Percentiles rank a stretch among this genome's conserved stretches.
Conservation (phyloP, 2,888 invertebrate genomes). For the Drosophila macrospina region DNA sequence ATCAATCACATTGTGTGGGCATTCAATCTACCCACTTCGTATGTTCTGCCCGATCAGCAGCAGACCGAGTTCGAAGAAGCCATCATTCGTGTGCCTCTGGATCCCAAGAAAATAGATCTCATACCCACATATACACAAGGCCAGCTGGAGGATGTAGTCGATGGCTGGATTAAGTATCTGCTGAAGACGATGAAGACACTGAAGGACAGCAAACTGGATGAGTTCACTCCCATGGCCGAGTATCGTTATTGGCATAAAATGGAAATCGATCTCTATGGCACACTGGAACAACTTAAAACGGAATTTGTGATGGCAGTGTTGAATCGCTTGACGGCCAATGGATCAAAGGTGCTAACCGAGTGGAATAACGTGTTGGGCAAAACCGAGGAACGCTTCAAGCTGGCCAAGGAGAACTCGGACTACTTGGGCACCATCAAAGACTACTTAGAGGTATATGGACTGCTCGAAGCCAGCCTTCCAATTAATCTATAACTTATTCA, state of each 20-base stretch:
- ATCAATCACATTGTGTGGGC: constrained; percentile 83
- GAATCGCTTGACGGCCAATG: constrained; percentile 55
- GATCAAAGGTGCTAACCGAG: constrained; percentile 63
- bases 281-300: constrained; percentile 93
- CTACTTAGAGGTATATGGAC: constrained; percentile 85
- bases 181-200: constrained; percentile 83
- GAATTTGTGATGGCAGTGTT: constrained; percentile 85
- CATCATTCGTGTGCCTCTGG: constrained; percentile 82
- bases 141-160: constrained; percentile 86
- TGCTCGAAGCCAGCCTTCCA: background rate
- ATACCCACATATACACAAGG: constrained; percentile 83
- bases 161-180: constrained; percentile 86
- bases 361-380: constrained; percentile 73
- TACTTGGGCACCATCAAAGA: constrained; percentile 84
- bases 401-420: constrained; percentile 85
- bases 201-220: constrained; percentile 86
- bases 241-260: constrained; percentile 94
- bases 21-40: constrained; percentile 84
- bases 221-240: constrained; percentile 93
- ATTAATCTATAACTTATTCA: background rate
- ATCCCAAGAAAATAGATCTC: constrained; percentile 77
- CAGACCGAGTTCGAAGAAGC: constrained; percentile 84
- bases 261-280: constrained; percentile 90
- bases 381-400: constrained; percentile 73
- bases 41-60: constrained; percentile 84